phyloP scores from a whole-genome alignment of 2,888 invertebrate genomes.

The Ischnura elegans region DNA sequence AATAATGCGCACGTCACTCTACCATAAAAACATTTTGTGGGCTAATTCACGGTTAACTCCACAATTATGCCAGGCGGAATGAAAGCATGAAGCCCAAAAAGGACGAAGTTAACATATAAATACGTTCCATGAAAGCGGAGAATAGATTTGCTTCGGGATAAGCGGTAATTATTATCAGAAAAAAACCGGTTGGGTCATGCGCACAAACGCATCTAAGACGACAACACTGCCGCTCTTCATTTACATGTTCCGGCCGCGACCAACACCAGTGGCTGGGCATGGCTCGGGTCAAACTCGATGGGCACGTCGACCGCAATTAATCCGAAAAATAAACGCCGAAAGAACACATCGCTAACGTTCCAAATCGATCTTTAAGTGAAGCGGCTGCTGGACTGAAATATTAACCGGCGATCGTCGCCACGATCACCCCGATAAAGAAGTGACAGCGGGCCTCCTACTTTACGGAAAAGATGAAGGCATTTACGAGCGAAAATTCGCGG shows the following conservation, averaged over 20 bases:
- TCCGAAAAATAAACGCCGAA: neutral
- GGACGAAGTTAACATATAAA: too few relatives aligned
- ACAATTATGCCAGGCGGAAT: too few relatives aligned
- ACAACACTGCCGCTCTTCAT: too few relatives aligned
- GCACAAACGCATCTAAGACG: too few relatives aligned
- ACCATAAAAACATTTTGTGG: too few relatives aligned
- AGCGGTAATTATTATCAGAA: too few relatives aligned
- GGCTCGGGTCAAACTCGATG: neutral
- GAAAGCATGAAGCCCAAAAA: too few relatives aligned
- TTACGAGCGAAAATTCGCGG: conserved; percentile 7
- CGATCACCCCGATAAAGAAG: neutral
- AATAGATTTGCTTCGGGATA: too few relatives aligned
- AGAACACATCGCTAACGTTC: neutral
- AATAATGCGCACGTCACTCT: too few relatives aligned
- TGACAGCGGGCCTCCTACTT: neutral
- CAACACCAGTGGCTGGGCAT: neutral
- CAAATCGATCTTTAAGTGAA: conserved; percentile 13
- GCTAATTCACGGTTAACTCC: too few relatives aligned
- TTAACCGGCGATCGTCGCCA: neutral
- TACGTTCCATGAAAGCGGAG: too few relatives aligned
- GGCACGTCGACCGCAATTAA: neutral
- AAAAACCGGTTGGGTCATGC: too few relatives aligned
- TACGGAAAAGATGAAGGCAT: conserved; percentile 14
- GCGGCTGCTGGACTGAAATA: neutral
- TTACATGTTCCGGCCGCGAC: neutral